Percentiles rank a stretch among this genome's conserved stretches.
These are phyloP conservation scores for Numenius arquata DNA, from an alignment of 2,113 vertebrate genomes.

Conservation along the genomic window DNA sequence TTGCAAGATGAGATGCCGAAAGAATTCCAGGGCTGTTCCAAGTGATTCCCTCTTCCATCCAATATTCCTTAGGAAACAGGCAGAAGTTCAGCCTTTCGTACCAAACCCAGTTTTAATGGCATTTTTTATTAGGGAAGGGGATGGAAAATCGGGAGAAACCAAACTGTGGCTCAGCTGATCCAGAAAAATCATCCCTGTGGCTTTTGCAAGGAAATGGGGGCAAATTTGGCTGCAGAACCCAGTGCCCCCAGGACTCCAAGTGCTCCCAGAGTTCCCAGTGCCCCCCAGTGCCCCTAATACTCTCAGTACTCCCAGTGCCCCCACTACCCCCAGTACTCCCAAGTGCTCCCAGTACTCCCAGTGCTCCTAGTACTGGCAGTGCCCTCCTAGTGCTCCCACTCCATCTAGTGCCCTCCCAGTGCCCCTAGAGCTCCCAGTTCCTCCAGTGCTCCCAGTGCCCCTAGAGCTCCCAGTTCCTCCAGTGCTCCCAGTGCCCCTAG, in stretches of 20 bases:
- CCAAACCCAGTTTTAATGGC: accelerated
- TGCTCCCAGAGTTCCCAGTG: too few species aligned
- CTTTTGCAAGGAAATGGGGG: background rate
- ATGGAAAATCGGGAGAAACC: background rate
- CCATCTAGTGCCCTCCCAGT: too few species aligned
- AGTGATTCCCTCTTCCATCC: accelerated
- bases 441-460: too few species aligned
- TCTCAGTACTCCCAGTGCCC: too few species aligned
- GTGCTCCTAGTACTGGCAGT: too few species aligned
- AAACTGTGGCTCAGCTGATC: accelerated
- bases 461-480: too few species aligned
- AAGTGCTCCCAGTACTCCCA: too few species aligned
- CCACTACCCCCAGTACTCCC: too few species aligned
- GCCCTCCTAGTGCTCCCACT: too few species aligned
- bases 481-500: too few species aligned
- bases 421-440: too few species aligned
- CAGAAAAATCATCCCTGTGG: background rate
- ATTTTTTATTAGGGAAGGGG: background rate
- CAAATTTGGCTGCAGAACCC: background rate
- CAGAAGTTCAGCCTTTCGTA: accelerated
- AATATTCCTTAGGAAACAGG: background rate
- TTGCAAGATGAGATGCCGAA: background rate
- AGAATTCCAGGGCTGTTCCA: background rate
- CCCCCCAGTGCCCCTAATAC: background rate
- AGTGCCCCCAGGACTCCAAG: too few species aligned